phyloP scores from a whole-genome alignment of 2,888 invertebrate genomes.

The Chaetogeoica ovagalla region DNA sequence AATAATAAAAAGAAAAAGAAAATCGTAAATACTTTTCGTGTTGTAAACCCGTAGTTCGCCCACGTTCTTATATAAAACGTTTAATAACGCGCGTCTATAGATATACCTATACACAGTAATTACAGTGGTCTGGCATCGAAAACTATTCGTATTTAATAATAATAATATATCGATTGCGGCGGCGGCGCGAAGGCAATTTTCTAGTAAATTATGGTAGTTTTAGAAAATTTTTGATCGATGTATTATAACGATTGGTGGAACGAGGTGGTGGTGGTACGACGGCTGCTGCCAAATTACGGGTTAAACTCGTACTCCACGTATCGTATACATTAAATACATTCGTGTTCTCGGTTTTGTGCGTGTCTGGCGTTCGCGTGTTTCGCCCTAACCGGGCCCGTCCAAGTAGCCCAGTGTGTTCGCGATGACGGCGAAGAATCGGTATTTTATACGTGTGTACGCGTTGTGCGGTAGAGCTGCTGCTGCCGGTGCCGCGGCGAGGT shows the following conservation, averaged over 20 bases:
- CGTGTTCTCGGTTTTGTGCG: conserved; percentile 28
- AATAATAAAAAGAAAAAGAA: neutral
- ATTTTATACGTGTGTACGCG: neutral
- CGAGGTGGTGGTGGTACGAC: neutral
- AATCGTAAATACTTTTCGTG: neutral
- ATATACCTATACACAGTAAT: conserved; percentile 2
- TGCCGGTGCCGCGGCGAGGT: too few relatives aligned
- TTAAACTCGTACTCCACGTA: too few relatives aligned
- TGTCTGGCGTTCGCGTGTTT: conserved; percentile 40
- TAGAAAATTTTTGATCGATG: conserved; percentile 19
- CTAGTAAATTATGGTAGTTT: conserved; percentile 31
- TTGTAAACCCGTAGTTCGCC: neutral
- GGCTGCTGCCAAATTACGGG: conserved; percentile 41
- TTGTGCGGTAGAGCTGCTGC: too few relatives aligned
- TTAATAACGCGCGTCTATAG: too few relatives aligned
- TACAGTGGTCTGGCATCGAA: conserved; percentile 24
- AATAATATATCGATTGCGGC: conserved; percentile 4
- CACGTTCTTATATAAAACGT: conserved; percentile 9
- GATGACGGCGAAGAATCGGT: conserved; percentile 2
- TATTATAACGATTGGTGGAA: neutral
- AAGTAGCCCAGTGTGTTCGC: neutral
- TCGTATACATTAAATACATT: too few relatives aligned
- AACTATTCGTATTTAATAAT: neutral
- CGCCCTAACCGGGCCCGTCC: neutral
- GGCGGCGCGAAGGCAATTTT: conserved; percentile 14